Evolutionary conservation across 2,888 invertebrate genomes (phyloP).

Genomic region (Cristatella mucedo): DNA sequence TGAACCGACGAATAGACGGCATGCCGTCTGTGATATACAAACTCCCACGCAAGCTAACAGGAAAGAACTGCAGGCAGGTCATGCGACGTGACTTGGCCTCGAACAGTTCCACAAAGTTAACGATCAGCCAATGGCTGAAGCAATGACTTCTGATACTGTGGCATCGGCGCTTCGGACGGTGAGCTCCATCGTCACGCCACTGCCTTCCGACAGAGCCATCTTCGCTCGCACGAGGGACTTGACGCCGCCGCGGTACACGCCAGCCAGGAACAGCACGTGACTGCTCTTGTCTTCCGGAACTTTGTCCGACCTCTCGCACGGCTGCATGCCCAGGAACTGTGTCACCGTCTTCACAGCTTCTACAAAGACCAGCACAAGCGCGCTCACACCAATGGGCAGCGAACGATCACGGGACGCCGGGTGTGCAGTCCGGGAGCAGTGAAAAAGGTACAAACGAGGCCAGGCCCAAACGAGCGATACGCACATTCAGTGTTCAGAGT

Average conservation of each 20-base stretch:
- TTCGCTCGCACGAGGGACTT: slow-evolving; percentile 75
- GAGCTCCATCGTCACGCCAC: slow-evolving; percentile 71
- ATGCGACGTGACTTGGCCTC: no score
- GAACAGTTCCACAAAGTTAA: no score
- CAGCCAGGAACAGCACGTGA: slow-evolving; percentile 64
- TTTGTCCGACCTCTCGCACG: slow-evolving; percentile 54
- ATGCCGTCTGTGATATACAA: no score
- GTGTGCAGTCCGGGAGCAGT: neutral
- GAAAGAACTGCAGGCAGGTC: no score
- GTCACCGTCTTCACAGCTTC: slow-evolving; percentile 71
- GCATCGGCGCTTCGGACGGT: slow-evolving; percentile 71
- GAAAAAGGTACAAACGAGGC: neutral
- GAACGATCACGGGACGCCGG: no score
- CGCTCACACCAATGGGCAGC: no score
- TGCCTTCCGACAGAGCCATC: slow-evolving; percentile 54
- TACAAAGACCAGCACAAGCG: slow-evolving; percentile 19
- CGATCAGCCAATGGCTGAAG: slow-evolving; percentile 33
- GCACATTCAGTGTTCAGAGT: neutral
- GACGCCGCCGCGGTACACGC: slow-evolving; percentile 73
- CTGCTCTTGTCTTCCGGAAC: slow-evolving; percentile 45
- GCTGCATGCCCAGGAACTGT: slow-evolving; percentile 65
- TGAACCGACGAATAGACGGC: no score
- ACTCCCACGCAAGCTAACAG: no score
- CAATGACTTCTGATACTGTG: slow-evolving; percentile 69
- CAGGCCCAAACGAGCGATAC: neutral